Percentiles rank a stretch among this genome's conserved stretches.
Evolutionary conservation across 2,797 vertebrate species (phyloP).

Genomic region (Saxicola maurus): DNA sequence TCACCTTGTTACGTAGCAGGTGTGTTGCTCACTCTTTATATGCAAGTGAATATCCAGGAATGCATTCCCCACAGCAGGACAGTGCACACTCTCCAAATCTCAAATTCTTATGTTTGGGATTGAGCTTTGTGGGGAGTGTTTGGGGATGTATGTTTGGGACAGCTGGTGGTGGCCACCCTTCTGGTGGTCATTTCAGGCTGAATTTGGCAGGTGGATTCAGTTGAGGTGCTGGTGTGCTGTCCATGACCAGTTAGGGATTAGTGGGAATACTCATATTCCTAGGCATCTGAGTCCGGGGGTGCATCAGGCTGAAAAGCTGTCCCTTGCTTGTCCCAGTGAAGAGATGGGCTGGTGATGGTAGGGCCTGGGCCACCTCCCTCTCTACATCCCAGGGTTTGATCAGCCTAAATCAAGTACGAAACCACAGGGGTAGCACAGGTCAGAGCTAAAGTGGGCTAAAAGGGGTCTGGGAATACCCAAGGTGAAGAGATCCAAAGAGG

Average conservation of each 20-base stretch:
- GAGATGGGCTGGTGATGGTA: neutral
- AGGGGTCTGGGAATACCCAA: neutral
- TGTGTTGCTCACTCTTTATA: neutral
- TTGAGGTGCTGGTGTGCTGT: neutral
- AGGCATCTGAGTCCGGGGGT: rapidly evolving
- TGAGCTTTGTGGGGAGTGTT: neutral
- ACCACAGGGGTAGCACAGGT: neutral
- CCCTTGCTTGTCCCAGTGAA: neutral
- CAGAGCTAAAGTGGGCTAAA: rapidly evolving
- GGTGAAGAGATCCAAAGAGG: rapidly evolving
- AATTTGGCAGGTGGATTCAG: neutral
- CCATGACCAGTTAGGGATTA: rapidly evolving
- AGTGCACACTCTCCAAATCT: neutral
- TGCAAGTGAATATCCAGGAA: neutral
- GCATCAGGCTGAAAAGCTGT: neutral
- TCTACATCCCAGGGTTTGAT: neutral
- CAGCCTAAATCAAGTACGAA: neutral
- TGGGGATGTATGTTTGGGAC: neutral
- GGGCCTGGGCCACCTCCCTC: rapidly evolving
- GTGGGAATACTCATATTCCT: rapidly evolving
- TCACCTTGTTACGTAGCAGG: rapidly evolving
- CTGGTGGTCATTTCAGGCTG: neutral
- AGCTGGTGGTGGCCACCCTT: neutral
- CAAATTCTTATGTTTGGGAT: neutral
- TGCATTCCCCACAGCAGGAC: rapidly evolving